phyloP scores from a whole-genome alignment of 1,140 invertebrate genomes.

The Ooceraea biroi region DNA sequence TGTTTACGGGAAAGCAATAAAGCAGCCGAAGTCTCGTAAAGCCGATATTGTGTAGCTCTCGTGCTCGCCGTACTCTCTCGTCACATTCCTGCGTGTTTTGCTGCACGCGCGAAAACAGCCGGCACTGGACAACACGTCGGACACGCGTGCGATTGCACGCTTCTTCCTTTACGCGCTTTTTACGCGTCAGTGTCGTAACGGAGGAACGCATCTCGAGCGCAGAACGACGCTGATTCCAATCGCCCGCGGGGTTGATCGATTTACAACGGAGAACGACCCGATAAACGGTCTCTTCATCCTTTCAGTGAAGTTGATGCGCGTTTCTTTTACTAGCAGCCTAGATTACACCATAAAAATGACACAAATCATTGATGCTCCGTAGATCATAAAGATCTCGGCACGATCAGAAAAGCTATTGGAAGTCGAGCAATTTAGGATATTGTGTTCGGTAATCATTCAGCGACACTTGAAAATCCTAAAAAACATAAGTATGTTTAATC shows the following conservation, averaged over 20 bases:
- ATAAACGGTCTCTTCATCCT: background rate
- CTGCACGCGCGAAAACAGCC: constrained; percentile 17
- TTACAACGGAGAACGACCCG: background rate
- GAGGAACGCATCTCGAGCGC: constrained; percentile 25
- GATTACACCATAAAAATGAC: background rate
- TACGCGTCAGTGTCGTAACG: constrained; percentile 8
- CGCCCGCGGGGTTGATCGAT: constrained; percentile 14
- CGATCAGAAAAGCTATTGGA: background rate
- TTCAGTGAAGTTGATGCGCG: background rate
- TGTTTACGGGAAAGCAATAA: constrained; percentile 69
- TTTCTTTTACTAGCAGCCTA: background rate
- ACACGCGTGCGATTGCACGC: constrained; percentile 1
- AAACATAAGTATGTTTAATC: too few relatives aligned
- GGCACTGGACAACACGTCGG: constrained; percentile 1
- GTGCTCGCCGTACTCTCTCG: constrained; percentile 25
- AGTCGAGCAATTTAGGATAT: background rate
- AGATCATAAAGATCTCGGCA: constrained; percentile 1
- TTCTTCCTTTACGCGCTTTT: constrained; percentile 38
- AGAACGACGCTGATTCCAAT: background rate
- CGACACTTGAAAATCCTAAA: background rate
- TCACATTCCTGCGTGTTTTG: constrained; percentile 39
- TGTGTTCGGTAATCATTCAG: too few relatives aligned
- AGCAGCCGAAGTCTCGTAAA: constrained; percentile 61
- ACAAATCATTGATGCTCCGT: background rate
- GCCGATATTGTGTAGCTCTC: constrained; percentile 62